Conservation (phyloP, 2,113 vertebrate genomes). For the Emydocephalus ijimae region DNA sequence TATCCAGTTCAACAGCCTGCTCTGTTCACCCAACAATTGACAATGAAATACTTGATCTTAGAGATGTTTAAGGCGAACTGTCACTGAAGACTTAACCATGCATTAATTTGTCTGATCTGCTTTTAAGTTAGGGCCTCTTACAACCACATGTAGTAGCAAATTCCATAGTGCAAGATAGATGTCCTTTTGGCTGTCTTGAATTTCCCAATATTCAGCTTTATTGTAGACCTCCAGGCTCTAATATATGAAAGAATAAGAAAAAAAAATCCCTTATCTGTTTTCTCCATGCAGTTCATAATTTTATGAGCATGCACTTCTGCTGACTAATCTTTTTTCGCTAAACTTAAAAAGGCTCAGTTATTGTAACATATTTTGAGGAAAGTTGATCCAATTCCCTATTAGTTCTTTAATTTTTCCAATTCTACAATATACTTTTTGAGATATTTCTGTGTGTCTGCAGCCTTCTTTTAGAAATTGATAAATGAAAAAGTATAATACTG, state of each 20-base stretch:
- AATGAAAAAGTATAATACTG: not conserved
- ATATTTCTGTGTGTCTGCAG: not conserved
- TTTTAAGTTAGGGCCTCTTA: not conserved
- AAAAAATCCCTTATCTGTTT: not conserved
- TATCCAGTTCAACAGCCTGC: not conserved
- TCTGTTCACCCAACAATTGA: not conserved
- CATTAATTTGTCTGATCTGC: not conserved
- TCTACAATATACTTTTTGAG: not conserved
- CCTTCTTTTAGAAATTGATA: not conserved
- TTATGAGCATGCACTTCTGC: not conserved
- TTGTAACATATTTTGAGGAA: not conserved
- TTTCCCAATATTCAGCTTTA: not conserved
- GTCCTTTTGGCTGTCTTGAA: not conserved
- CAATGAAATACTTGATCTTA: not conserved
- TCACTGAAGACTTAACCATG: not conserved
- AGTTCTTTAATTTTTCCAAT: not conserved
- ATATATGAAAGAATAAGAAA: not conserved
- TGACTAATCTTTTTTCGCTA: not conserved
- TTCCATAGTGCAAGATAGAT: not conserved
- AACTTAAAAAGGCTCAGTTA: not conserved
- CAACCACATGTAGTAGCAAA: not conserved
- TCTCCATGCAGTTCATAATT: not conserved
- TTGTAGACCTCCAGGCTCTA: not conserved
- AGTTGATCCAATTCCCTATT: not conserved
- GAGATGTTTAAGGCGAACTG: not conserved